phyloP scores from a whole-genome alignment of 2,888 invertebrate species.

The Desoria tigrina region DNA sequence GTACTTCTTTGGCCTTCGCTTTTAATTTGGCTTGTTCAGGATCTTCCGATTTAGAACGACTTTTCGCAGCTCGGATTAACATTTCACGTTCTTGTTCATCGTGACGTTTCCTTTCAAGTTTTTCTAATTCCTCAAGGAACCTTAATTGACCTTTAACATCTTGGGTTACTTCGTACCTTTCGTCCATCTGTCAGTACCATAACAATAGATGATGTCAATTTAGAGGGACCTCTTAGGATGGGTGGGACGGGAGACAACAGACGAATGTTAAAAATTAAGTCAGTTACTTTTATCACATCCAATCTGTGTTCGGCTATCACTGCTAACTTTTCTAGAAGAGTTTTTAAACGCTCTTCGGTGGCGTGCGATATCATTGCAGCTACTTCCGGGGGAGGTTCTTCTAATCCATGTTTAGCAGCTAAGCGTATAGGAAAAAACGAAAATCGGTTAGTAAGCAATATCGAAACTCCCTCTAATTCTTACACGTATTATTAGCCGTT shows the following conservation, averaged over 20 bases:
- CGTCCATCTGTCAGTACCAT: slow-evolving; percentile 69
- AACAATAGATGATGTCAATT: no score
- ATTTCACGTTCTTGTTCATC: slow-evolving; percentile 95
- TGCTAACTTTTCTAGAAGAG: slow-evolving; percentile 84
- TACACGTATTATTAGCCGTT: neutral
- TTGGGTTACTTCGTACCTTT: slow-evolving; percentile 83
- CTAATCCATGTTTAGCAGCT: slow-evolving; percentile 71
- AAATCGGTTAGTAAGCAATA: neutral
- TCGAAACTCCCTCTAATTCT: neutral
- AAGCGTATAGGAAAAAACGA: slow-evolving; percentile 47
- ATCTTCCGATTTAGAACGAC: slow-evolving; percentile 93
- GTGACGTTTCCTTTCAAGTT: slow-evolving; percentile 87
- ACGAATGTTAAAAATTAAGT: slow-evolving; percentile 13
- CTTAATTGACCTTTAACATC: slow-evolving; percentile 91
- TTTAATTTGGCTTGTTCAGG: slow-evolving; percentile 96
- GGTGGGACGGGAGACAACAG: no score
- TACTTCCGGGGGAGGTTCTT: slow-evolving; percentile 85
- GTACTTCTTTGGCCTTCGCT: slow-evolving; percentile 82
- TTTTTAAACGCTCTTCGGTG: slow-evolving; percentile 87
- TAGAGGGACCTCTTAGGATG: no score
- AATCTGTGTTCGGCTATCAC: slow-evolving; percentile 92
- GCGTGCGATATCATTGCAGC: slow-evolving; percentile 89
- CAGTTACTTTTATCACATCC: slow-evolving; percentile 79
- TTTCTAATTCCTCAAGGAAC: slow-evolving; percentile 94
- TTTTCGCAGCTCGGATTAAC: slow-evolving; percentile 88